A percentile compares a stretch with the other conserved stretches of the same genome.
phyloP scores from a whole-genome alignment of 2,888 invertebrate species.

The Limnephilus rhombicus region DNA sequence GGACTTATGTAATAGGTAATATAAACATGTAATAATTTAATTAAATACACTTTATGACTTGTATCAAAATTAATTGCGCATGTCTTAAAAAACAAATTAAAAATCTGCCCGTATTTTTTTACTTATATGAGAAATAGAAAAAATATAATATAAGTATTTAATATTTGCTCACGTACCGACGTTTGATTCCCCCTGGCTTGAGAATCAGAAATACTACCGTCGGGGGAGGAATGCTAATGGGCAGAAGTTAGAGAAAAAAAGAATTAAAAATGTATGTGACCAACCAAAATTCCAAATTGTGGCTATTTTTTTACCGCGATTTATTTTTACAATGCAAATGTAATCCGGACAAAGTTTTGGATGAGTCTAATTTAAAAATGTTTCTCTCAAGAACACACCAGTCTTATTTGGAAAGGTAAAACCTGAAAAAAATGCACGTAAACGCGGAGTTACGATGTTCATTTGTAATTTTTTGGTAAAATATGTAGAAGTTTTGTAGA shows the following conservation, averaged over 20 bases:
- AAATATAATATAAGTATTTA: no score
- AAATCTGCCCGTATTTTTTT: no score
- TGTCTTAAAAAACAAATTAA: no score
- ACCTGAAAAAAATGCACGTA: neutral
- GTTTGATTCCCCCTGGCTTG: neutral
- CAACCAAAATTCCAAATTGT: neutral
- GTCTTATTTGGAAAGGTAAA: neutral
- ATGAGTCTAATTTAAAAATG: neutral
- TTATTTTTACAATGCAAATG: slow-evolving; percentile 1
- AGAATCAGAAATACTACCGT: neutral
- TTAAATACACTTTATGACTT: no score
- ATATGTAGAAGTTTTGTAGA: neutral
- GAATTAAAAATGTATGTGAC: slow-evolving; percentile 1
- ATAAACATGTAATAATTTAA: no score
- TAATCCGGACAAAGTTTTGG: neutral
- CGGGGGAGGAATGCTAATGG: neutral
- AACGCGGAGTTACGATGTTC: neutral
- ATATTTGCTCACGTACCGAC: neutral
- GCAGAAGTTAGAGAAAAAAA: neutral
- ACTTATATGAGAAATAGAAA: no score
- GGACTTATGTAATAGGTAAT: no score
- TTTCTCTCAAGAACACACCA: neutral
- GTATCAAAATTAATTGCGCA: no score
- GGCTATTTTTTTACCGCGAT: neutral
- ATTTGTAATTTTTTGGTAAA: neutral